Base-by-base conservation (phyloP, 2,797 vertebrate genomes). In the Chaenodraco wilsoni region DNA sequence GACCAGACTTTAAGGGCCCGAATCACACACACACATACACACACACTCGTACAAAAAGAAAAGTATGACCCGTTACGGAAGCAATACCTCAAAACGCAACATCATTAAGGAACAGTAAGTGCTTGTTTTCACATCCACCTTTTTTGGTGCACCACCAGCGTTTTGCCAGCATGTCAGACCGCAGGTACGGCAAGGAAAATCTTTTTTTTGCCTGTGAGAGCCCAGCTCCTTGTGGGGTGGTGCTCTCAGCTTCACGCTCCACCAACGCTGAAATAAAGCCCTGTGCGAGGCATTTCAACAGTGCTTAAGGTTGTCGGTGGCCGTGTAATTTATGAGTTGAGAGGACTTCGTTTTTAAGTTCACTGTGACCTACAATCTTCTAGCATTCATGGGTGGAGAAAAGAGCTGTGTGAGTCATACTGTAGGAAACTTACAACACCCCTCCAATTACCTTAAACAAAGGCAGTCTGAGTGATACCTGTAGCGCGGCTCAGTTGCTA, bases 221-320 rank as follows among this genome's bases (percentile, higher is more conserved):
- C 84, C 71, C 40, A 77, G 88, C 87, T 87, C 82, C 90, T 87
- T 89, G 91, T 91, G 91, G 91, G 91, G 91, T 88, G 93, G 90
- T 89, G 92, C 90, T 92, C 91, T 86, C 86, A 87, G 88, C 74
- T 83, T 91, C 91, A 95, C 83, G 94, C 94, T 94, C 90, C 91
- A 87, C 86, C 92, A 89, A 56, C 82, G 57, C 85, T 95, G 93
- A 95, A 94, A 94, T 94, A 94, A 95, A 95, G 93, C 93, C 91
- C 91, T 86, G 93, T 92, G 94, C 88, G 86, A 92, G 86, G 90
- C 89, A 91, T 95, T 95, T 95, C 94, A 95, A 92, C 94, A 92
- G 90, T 19, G 93, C 93, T 95, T 94, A 93, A 94, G 93, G 90
- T 92, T 94, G 93, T 93, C 93, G 85, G 73, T 81, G 81, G 89